Evolutionary conservation across 2,113 vertebrate species (phyloP).

Genomic region (Myanophis thanlyinensis): DNA sequence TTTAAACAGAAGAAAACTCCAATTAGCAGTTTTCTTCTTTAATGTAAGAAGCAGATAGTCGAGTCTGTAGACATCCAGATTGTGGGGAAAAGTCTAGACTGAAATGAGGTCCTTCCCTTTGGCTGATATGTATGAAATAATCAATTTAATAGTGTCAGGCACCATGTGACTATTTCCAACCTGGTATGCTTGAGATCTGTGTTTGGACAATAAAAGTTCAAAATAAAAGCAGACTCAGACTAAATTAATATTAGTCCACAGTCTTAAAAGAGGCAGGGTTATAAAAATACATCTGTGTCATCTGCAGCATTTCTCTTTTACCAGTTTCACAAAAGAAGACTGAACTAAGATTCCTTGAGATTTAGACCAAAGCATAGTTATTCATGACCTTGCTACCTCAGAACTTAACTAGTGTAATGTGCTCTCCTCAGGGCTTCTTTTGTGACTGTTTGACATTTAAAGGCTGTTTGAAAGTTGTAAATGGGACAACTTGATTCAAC

Average conservation of each 20-base stretch:
- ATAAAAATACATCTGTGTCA: neutral
- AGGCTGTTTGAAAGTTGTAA: neutral
- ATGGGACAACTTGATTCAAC: conserved; percentile 1
- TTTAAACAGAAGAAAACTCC: neutral
- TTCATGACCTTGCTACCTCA: neutral
- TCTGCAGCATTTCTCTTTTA: neutral
- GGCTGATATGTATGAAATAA: neutral
- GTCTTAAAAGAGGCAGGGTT: neutral
- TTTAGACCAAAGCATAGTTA: neutral
- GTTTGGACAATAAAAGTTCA: neutral
- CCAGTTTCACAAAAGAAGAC: neutral
- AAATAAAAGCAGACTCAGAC: neutral
- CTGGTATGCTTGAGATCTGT: neutral
- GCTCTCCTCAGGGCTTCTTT: conserved; percentile 1
- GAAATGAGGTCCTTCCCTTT: neutral
- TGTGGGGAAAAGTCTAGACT: neutral
- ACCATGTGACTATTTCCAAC: neutral
- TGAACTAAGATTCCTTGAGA: neutral
- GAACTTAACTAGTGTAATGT: conserved; percentile 3
- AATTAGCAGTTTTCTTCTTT: neutral
- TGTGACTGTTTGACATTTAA: conserved; percentile 15
- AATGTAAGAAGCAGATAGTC: neutral
- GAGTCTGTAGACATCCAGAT: neutral
- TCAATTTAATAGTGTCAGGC: neutral
- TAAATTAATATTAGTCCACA: neutral